Conservation (phyloP, 2,888 invertebrate species). For the Syrphus vitripennis region DNA sequence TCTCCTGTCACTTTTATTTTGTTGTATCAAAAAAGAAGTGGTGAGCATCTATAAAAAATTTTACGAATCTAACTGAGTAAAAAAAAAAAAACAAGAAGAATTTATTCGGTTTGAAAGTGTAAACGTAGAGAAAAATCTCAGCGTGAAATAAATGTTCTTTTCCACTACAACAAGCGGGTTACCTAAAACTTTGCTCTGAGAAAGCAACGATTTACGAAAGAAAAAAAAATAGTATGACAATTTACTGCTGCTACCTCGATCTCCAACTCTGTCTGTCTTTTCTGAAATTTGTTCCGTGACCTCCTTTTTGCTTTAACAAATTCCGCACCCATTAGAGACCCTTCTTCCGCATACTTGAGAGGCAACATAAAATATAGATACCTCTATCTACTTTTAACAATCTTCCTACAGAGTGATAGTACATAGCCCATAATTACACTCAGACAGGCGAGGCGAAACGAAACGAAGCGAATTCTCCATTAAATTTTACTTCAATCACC, state of each 20-base stretch:
- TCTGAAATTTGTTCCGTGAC: background rate
- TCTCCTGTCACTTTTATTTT: too few relatives aligned
- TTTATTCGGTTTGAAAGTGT: background rate
- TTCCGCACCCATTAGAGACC: slow-evolving; percentile 22
- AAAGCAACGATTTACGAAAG: background rate
- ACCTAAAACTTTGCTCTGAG: background rate
- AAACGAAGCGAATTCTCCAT: slow-evolving; percentile 1
- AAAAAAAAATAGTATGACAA: slow-evolving; percentile 5
- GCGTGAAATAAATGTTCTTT: background rate
- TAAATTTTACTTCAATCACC: slow-evolving; percentile 40
- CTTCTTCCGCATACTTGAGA: background rate
- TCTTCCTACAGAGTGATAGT: background rate
- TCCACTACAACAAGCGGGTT: background rate
- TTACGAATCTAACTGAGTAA: too few relatives aligned
- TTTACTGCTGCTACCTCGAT: background rate
- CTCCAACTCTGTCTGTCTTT: background rate
- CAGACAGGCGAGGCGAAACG: slow-evolving; percentile 18
- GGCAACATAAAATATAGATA: background rate
- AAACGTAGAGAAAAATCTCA: background rate
- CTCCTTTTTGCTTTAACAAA: slow-evolving; percentile 4
- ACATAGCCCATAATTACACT: slow-evolving; percentile 34
- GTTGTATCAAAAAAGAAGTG: too few relatives aligned
- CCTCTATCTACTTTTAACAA: slow-evolving; percentile 4
- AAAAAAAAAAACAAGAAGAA: too few relatives aligned
- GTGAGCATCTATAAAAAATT: too few relatives aligned